Conservation (phyloP, 2,888 invertebrate species). For the Watsonalla cultraria region DNA sequence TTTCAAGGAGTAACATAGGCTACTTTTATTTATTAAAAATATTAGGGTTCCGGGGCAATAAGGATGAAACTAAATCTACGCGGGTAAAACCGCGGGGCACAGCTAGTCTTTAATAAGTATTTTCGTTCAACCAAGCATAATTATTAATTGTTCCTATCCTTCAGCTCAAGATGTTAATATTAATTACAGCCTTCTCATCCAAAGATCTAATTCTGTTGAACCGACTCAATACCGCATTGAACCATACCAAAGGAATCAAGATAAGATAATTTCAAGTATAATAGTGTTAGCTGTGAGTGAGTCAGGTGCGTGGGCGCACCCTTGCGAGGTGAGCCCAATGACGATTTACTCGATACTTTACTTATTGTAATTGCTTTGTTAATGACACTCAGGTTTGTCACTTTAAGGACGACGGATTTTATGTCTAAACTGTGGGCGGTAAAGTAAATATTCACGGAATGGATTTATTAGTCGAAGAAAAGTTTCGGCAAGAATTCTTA, state of each 20-base stretch:
- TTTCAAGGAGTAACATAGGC: too few species aligned
- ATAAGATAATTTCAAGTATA: neutral
- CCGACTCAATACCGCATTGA: neutral
- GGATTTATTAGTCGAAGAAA: too few species aligned
- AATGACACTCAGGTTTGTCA: neutral
- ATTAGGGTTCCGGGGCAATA: too few species aligned
- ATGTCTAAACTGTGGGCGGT: neutral
- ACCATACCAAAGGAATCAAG: neutral
- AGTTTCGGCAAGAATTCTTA: too few species aligned
- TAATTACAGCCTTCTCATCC: neutral
- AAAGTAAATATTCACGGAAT: neutral
- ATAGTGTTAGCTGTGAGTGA: neutral
- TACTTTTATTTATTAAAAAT: too few species aligned
- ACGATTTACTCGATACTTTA: neutral
- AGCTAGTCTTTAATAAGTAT: too few species aligned
- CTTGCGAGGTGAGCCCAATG: neutral
- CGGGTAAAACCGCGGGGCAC: too few species aligned
- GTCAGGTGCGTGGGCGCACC: constrained; percentile 1
- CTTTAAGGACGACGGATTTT: neutral
- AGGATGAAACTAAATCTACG: too few species aligned
- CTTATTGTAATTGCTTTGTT: neutral
- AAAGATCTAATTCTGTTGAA: neutral
- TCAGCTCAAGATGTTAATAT: too few species aligned
- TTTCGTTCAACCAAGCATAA: too few species aligned
- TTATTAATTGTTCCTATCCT: too few species aligned